Base-by-base conservation (phyloP, 2,797 vertebrate genomes). In the Pampus argenteus region DNA sequence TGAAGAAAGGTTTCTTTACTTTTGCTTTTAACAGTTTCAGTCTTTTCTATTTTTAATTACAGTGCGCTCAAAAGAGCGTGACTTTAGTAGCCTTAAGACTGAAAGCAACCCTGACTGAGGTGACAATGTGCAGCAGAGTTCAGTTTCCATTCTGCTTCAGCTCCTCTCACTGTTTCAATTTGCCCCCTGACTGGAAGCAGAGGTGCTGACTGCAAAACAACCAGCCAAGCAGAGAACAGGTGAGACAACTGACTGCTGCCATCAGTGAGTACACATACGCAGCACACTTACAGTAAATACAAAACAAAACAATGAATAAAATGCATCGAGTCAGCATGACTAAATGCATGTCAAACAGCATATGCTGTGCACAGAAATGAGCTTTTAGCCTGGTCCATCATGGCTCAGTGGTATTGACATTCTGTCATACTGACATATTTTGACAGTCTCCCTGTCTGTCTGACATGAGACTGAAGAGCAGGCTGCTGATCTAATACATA, bases 1-100 rank as follows among this genome's bases (percentile, higher is more conserved):
- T 31, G 29, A 5, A 40, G 3, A 40, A 14, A 0, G 3, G 15
- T 40, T 40, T 14, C 36, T 38, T 40, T 34, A 17, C 31, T n/a
- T n/a, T n/a, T 31, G 44, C 69, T 66, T 74, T 76, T 76, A n/a
- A 50, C 20, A 38, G 31, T 64, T 58, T 59, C 45, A 36, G 28
- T 29, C 36, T 28, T 22, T 60, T 82, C 22, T 20, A 72, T 75
- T 72, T 65, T 81, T 80, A 72, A 82, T 81, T 58, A 71, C 50
- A 71, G 45, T 23, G 57, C 44, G 65, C 58, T 74, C 67, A 85
- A 31, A 56, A 36, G 59, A 85, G 54, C 51, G 15, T 48, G 51
- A 13, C 66, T 74, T 65, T 6, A 58, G 38, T 47, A 49, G 56
- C 56, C 62, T 47, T 6, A 29, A 67, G 78, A 63, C 56, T 58